Evolutionary conservation across 2,797 vertebrate species (phyloP), one percentile per base, ranked within the genome.

Genomic region (Hoplostethus atlanticus): DNA sequence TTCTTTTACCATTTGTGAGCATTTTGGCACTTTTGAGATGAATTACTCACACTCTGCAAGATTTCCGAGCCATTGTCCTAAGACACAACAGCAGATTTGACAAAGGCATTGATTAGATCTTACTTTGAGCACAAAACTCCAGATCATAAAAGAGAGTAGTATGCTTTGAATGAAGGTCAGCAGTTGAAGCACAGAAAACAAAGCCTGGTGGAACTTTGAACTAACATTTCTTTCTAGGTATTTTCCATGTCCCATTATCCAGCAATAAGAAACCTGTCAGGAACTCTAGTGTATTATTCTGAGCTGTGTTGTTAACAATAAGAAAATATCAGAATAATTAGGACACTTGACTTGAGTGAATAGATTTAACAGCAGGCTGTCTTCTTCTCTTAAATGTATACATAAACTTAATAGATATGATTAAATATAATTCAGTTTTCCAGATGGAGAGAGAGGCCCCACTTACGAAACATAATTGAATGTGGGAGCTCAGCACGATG

Each of bases 351-450:
- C 59, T 71, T 50, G 55, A 88, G 47, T 17, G 46, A 88, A 59
- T 77, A 59, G 58, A 85, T 73, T 81, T 51, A 83, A 78, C 52
- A 73, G 76, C 59, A 84, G 81, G 83, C 84, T 17, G 69, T 85
- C 73, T 83, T 85, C 73, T 83, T 68, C 78, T 88, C 64, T 89
- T 89, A 48, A 74, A 87, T 76, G 74, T 75, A 82, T 71, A 75
- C 76, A 85, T 83, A 79, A 85, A 83, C 78, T 69, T 90, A 88
- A 91, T 89, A 84, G 83, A 88, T 83, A 88, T 83, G 78, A 92
- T 91, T 89, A 87, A 91, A 86, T 66, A 83, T 81, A 83, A 90
- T 90, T 82, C 80, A 80, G 81, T 78, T 88, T 85, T 91, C 88
- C 87, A 91, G 89, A 89, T 92, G 88, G 86, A 91, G 86, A 66